Conservation (phyloP, 2,113 vertebrate species). For the Mormyrus iriodes region DNA sequence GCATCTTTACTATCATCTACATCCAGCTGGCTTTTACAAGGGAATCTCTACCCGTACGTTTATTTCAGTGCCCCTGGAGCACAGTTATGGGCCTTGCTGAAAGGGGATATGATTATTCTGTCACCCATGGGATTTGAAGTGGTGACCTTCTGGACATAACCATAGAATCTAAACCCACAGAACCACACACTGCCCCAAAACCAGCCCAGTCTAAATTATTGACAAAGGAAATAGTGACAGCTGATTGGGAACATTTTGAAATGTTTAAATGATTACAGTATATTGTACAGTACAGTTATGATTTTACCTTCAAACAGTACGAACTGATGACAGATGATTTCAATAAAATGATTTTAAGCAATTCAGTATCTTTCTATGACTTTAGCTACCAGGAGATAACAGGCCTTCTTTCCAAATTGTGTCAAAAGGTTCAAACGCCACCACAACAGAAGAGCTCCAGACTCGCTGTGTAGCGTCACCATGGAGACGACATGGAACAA, state of each 20-base stretch:
- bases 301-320: background rate
- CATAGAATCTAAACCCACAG: no score
- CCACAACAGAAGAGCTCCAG: background rate
- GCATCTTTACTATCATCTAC: no score
- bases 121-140: no score
- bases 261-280: background rate
- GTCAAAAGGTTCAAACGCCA: background rate
- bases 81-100: no score
- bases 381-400: background rate
- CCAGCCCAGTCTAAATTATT: no score
- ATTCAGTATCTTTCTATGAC: background rate
- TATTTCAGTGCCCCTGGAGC: no score
- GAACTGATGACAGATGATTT: background rate
- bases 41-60: no score
- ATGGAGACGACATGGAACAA: slow-evolving; percentile 1
- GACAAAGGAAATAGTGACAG: background rate
- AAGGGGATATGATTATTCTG: no score
- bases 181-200: no score
- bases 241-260: background rate
- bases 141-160: no score
- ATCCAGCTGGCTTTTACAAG: no score
- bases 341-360: background rate
- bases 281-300: background rate
- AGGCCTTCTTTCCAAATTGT: background rate
- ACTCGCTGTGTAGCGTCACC: background rate